phyloP scores from a whole-genome alignment of 2,113 vertebrate species.

The Rhagologus leucostigma region DNA sequence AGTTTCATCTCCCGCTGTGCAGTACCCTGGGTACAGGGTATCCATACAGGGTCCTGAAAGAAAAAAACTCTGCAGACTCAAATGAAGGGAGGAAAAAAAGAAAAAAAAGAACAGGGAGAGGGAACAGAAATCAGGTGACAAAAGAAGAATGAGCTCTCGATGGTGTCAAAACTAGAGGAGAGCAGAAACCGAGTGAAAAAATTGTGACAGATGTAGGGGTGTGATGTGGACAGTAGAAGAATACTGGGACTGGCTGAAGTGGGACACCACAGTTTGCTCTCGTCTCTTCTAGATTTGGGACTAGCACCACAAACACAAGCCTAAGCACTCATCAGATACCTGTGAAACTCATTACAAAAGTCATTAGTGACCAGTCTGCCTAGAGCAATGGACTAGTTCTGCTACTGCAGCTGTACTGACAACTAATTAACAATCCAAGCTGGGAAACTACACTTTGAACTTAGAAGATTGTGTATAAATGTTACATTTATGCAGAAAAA shows the following conservation, averaged over 20 bases:
- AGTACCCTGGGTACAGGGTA: background rate
- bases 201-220: accelerated
- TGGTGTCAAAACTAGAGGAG: background rate
- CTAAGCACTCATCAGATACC: background rate
- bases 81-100: background rate
- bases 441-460: background rate
- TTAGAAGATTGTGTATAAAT: background rate
- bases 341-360: background rate
- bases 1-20: background rate
- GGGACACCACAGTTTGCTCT: background rate
- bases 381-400: background rate
- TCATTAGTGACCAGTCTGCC: background rate
- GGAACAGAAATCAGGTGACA: background rate
- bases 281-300: background rate
- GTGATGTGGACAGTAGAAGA: background rate
- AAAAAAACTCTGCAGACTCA: background rate
- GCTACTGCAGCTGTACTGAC: background rate
- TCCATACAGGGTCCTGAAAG: background rate
- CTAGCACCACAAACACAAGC: background rate
- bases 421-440: background rate
- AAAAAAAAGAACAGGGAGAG: background rate
- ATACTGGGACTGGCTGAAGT: background rate
- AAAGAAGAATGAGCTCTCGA: background rate
- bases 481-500: background rate
- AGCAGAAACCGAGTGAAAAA: background rate